A percentile compares a stretch with the other conserved stretches of the same genome.
phyloP scores from a whole-genome alignment of 2,888 invertebrate genomes.

The Agonopterix alstromeriana region DNA sequence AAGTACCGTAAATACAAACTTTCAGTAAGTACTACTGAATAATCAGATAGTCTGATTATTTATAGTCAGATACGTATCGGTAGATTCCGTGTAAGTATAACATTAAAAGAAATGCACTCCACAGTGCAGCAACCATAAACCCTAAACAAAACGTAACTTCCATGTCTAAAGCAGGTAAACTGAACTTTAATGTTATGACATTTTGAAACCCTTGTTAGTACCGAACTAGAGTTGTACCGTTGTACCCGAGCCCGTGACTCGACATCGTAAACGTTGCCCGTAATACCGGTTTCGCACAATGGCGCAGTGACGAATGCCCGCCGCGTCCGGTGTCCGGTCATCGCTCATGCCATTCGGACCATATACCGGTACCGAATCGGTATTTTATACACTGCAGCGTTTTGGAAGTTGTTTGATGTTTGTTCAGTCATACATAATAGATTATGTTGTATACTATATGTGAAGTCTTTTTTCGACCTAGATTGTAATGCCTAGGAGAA shows the following conservation, averaged over 20 bases:
- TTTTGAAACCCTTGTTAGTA: neutral
- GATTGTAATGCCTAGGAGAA: no score
- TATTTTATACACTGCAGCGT: constrained; percentile 3
- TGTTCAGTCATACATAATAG: neutral
- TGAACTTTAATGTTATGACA: constrained; percentile 1
- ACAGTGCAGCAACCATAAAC: no score
- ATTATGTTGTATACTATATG: no score
- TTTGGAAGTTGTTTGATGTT: neutral
- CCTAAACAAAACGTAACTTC: neutral
- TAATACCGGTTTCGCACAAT: constrained; percentile 6
- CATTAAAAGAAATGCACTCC: no score
- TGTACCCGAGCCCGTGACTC: neutral
- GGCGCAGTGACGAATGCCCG: constrained; percentile 40
- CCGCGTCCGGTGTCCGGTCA: constrained; percentile 35
- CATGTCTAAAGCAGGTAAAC: constrained; percentile 1
- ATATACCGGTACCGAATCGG: neutral
- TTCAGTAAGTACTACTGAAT: no score
- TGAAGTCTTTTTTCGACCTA: no score
- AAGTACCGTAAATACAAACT: no score
- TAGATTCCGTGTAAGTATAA: no score
- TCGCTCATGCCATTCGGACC: constrained; percentile 28
- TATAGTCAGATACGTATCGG: no score
- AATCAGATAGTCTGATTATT: no score
- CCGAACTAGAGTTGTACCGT: neutral
- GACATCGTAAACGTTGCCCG: neutral